Base-by-base conservation (phyloP, 2,888 invertebrate genomes). In the Hypomecis punctinalis region DNA sequence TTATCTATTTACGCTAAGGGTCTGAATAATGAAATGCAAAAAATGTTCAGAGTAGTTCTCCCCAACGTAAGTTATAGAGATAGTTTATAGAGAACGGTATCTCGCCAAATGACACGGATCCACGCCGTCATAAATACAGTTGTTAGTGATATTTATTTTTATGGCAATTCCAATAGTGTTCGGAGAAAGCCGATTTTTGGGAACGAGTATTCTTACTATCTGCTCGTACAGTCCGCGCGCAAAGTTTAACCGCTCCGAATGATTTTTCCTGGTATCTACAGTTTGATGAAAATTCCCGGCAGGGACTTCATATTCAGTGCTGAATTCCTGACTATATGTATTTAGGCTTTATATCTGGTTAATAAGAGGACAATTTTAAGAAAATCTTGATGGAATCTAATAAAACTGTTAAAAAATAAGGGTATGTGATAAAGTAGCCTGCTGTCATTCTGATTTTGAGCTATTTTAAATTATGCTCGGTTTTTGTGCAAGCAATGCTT, bases 71-170 rank as follows among this genome's bases (percentile, higher is more conserved):
- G 42, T 43, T 37, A 52, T 56, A 49, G 39, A 39, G 46, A 46
- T 56, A 56, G 56, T 56, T 56, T 39, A 33, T 40, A 56, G 60
- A 57, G 53, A 77, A 75, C 79, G 78, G 81, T 79, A 79, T 66
- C 72, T 69, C 68, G 75, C 75, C 75, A 73, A 76, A 76, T 64
- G 72, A 76, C 76, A 76, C 74, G 76, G 71, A 70, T 76, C 76
- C 75, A 73, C 73, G 68, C 66, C 73, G 66, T 73, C 69, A 76
- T 75, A 80, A 80, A 83, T 79, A 78, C 69, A 72, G 67, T 61
- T 58, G 59, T 65, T 73, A 60, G 61, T 73, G 72, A 76, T 80
- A 79, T 79, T 81, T 79, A 80, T 81, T 83, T 83, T 83, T 82
- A 82, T 76, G 75, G 75, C 78, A 35, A 42, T 65, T 58, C 59